Evolutionary conservation across 1,140 invertebrate species (phyloP), one percentile per base, ranked within the genome.

Genomic region (Aleiodes sp.): DNA sequence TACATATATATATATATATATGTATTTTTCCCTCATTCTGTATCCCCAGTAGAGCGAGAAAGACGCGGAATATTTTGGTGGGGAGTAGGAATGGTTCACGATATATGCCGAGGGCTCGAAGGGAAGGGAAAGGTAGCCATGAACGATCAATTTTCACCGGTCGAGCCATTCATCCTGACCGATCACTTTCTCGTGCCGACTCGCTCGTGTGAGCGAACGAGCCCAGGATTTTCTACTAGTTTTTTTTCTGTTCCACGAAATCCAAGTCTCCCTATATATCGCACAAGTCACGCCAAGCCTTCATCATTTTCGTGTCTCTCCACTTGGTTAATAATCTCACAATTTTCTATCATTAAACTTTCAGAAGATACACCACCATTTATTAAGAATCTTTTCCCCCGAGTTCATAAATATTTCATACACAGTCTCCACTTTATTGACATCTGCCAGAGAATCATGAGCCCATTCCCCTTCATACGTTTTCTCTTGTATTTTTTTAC

Each of bases 121-220:
- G 28, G 37, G 29, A 21, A 19, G 31, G 9, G 52, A 35, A 31
- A 12, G 35, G 14, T 14, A 21, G 33, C 21, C 31, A 57, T 35
- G 63, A 65, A 72, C 56, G 63, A 72, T 72, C 71, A 69, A 72
- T 72, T 72, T 69, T 65, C 66, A 72, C 67, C 29, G 61, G 52
- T 68, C 68, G 57, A 10, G 56, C 71, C 67, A 72, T 72, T 72
- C 66, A 72, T 72, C 63, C 63, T 65, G 41, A 46, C 39, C 71
- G 33, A 70, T 72, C 71, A 65, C 66, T 70, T 24, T 12, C 37
- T 64, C 35, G 28, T 56, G 43, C 43, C 35, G 63, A 35, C 10
- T 46, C 39, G 39, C n/a, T 63, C 31, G 63, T 69, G 59, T 63
- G 66, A 72, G 63, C 57, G 43, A 72, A 72, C 62, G 57, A 72